A percentile compares a stretch with the other conserved stretches of the same genome.
Conservation (phyloP, 2,888 invertebrate genomes). For the Athalia cordata region DNA sequence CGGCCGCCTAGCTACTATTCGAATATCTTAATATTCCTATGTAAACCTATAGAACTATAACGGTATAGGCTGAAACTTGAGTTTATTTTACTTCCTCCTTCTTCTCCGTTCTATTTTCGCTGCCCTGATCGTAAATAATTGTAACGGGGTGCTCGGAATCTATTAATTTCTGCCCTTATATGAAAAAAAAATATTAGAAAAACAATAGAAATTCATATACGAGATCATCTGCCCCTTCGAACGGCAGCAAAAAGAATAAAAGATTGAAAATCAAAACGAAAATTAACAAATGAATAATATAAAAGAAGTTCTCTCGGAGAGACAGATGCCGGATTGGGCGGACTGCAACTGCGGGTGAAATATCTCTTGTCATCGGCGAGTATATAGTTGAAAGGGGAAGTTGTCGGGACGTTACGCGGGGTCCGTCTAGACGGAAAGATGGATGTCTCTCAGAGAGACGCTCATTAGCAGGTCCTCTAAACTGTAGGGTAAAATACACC, state of each 20-base stretch:
- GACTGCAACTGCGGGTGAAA: conserved; percentile 17
- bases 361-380: conserved; percentile 37
- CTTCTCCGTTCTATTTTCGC: background rate
- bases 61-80: background rate
- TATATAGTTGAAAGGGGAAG: conserved; percentile 9
- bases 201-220: no score
- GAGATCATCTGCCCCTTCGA: no score
- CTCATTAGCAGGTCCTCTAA: conserved; percentile 62
- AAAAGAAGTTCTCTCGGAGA: background rate
- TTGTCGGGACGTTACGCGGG: conserved; percentile 56
- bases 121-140: conserved; percentile 21
- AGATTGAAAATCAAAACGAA: background rate
- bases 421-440: conserved; percentile 57
- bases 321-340: conserved; percentile 20
- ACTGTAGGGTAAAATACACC: background rate
- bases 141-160: background rate
- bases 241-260: background rate
- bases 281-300: no score
- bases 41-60: no score
- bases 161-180: background rate
- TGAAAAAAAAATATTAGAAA: conserved; percentile 4
- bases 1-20: conserved; percentile 44
- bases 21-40: conserved; percentile 56
- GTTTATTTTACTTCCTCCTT: background rate
- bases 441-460: conserved; percentile 60